These are phyloP conservation scores for Chrysoperla carnea DNA, from an alignment of 1,140 invertebrate genomes.

Conservation along the genomic window DNA sequence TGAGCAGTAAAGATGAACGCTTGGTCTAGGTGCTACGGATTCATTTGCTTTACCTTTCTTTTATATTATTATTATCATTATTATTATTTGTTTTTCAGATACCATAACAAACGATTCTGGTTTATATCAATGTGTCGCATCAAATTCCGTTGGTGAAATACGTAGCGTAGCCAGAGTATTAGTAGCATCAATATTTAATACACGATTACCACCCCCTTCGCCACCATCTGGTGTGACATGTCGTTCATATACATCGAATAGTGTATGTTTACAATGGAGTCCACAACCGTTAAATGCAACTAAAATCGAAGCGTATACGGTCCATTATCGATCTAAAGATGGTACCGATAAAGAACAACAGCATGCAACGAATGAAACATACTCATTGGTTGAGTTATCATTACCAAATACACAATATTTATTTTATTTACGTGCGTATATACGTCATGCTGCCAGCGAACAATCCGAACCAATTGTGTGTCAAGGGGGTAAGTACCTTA, in stretches of 20 bases:
- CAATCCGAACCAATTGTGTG: not conserved
- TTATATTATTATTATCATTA: too few species aligned
- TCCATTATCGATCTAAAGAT: too few species aligned
- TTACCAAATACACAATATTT: not conserved
- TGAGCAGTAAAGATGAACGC: too few species aligned
- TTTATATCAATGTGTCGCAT: not conserved
- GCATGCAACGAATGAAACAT: too few species aligned
- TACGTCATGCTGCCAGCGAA: not conserved
- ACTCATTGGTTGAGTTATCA: too few species aligned
- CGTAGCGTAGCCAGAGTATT: not conserved
- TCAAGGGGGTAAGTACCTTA: not conserved
- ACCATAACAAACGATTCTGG: not conserved
- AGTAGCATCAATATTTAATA: not conserved
- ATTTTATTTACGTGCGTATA: not conserved
- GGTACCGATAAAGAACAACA: too few species aligned
- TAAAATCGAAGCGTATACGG: too few species aligned
- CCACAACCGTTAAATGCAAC: not conserved
- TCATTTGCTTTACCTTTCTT: too few species aligned
- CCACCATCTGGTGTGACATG: not conserved
- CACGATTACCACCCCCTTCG: not conserved
- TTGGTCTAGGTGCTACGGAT: too few species aligned
- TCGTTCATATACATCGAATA: not conserved
- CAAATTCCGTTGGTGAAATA: not conserved
- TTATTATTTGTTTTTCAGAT: not conserved
- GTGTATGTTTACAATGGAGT: not conserved